Percentiles rank a stretch among this genome's conserved stretches.
Evolutionary conservation across 2,113 vertebrate species (phyloP).

Genomic region (Epinephelus cyanopodus): DNA sequence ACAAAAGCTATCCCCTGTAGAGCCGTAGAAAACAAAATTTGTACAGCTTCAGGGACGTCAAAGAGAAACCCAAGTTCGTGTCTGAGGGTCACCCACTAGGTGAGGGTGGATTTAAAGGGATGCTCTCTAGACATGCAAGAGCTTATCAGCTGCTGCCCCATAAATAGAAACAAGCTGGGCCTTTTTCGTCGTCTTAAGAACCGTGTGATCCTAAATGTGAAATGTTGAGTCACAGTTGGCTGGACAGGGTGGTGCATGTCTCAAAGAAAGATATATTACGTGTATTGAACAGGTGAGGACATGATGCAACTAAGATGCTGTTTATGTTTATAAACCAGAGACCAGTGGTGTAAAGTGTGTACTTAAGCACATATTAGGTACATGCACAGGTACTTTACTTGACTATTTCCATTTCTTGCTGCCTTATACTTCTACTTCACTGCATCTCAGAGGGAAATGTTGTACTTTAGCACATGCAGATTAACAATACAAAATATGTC

Average conservation of each 20-base stretch:
- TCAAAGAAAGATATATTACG: not conserved
- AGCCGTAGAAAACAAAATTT: not conserved
- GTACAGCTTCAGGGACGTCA: not conserved
- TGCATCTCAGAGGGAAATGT: no score
- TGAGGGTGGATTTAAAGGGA: conserved; percentile 41
- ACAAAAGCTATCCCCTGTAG: not conserved
- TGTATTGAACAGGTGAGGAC: not conserved
- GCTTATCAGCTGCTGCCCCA: conserved; percentile 33
- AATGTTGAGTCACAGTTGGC: conserved; percentile 59
- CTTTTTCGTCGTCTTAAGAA: conserved; percentile 51
- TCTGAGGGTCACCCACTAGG: conserved; percentile 18
- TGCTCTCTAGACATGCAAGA: conserved; percentile 21
- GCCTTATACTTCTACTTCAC: no score
- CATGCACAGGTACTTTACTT: no score
- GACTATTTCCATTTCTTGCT: no score
- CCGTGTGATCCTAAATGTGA: conserved; percentile 53
- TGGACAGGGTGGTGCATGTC: not conserved
- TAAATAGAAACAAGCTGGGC: conserved; percentile 50
- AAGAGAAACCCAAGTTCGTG: not conserved
- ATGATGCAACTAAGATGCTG: not conserved
- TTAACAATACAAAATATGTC: no score
- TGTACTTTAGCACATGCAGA: no score
- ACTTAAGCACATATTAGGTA: no score
- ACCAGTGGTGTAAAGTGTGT: not conserved
- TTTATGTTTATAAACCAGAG: not conserved